Conservation (phyloP, 2,888 invertebrate genomes). For the Euplexia lucipara region DNA sequence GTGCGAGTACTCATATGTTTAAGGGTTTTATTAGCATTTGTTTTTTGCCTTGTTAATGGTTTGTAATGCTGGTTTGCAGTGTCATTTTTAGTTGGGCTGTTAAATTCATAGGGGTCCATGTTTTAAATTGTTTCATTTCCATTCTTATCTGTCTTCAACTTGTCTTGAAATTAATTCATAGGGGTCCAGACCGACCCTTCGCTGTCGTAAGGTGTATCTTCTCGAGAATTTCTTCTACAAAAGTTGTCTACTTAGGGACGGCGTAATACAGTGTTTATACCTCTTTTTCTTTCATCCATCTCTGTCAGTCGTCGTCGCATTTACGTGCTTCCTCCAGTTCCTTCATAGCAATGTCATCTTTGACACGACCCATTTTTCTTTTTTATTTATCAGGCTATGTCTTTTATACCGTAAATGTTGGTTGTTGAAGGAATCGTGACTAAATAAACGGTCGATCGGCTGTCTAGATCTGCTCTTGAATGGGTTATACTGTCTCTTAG, state of each 20-base stretch:
- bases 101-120: neutral
- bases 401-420: neutral
- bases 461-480: too few species aligned
- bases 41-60: neutral
- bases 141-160: neutral
- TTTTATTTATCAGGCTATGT: neutral
- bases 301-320: conserved; percentile 17
- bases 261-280: neutral
- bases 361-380: conserved; percentile 1
- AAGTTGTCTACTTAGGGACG: conserved; percentile 8
- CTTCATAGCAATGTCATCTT: conserved; percentile 19
- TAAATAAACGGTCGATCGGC: too few species aligned
- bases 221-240: conserved; percentile 1
- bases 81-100: neutral
- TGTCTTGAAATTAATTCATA: neutral
- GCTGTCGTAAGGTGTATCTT: neutral
- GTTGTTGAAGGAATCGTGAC: too few species aligned
- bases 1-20: neutral
- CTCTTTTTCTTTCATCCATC: conserved; percentile 16
- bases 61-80: neutral
- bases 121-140: neutral
- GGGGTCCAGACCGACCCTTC: neutral
- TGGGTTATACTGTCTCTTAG: too few species aligned
- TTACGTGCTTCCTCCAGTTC: conserved; percentile 9
- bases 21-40: conserved; percentile 12